Percentiles rank a stretch among this genome's conserved stretches.
Evolutionary conservation across 2,113 vertebrate species (phyloP).

Genomic region (Lucifuga dentata): DNA sequence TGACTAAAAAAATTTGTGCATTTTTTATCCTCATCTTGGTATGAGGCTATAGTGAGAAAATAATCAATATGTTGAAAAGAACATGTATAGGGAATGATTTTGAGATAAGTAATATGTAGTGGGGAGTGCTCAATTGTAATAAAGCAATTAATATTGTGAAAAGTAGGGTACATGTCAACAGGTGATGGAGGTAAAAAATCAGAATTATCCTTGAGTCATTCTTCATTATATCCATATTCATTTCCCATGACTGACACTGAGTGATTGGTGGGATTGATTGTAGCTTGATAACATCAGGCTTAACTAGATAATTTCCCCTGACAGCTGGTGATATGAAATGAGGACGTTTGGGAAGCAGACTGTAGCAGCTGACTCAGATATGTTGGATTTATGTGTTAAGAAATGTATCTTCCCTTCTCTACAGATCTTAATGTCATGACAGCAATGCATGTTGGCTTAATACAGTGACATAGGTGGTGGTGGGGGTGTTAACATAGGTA

Average conservation of each 20-base stretch:
- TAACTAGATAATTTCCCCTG: slow-evolving; percentile 45
- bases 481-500: no score
- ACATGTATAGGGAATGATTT: no score
- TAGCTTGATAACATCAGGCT: slow-evolving; percentile 36
- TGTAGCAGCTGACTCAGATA: slow-evolving; percentile 33
- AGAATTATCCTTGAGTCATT: background rate
- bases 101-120: no score
- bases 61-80: no score
- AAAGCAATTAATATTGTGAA: background rate
- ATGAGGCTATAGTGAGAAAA: no score
- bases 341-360: slow-evolving; percentile 20
- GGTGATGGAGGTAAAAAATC: slow-evolving; percentile 3
- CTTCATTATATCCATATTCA: slow-evolving; percentile 42
- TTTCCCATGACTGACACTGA: slow-evolving; percentile 12
- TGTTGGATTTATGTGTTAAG: slow-evolving; percentile 4
- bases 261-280: slow-evolving; percentile 27
- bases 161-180: background rate
- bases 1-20: no score
- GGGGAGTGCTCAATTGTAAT: no score
- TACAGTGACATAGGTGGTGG: background rate
- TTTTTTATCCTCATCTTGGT: no score
- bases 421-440: background rate
- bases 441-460: background rate
- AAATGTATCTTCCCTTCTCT: background rate
- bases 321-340: slow-evolving; percentile 37